Percentiles rank a stretch among this genome's conserved stretches.
phyloP scores from a whole-genome alignment of 2,888 invertebrate genomes.

The Rapana venosa region DNA sequence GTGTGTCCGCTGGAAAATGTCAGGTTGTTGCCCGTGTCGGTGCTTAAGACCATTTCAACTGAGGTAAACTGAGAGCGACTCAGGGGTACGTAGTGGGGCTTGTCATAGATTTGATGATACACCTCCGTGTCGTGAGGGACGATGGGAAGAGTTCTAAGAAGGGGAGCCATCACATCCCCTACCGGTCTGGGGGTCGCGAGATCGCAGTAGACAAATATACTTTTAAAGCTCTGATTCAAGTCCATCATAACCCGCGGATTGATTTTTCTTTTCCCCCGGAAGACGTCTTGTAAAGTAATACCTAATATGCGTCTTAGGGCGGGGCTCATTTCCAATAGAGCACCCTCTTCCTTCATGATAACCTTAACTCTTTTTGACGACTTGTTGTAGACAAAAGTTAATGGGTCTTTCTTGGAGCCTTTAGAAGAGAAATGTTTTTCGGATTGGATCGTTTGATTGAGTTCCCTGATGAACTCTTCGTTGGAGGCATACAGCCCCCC shows the following conservation, averaged over 20 bases:
- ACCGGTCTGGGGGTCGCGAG: neutral
- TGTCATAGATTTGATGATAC: slow-evolving; percentile 2
- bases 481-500: neutral
- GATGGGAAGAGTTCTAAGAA: neutral
- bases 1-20: neutral
- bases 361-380: neutral
- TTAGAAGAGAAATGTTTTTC: neutral
- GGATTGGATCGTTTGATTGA: neutral
- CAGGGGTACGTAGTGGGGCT: neutral
- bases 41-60: neutral
- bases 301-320: neutral
- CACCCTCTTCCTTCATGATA: neutral
- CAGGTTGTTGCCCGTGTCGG: neutral
- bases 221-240: neutral
- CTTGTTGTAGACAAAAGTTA: neutral
- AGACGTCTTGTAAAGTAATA: no score
- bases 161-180: neutral
- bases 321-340: neutral
- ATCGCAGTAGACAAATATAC: neutral
- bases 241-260: neutral
- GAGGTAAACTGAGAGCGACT: neutral
- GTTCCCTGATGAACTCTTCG: neutral
- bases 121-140: neutral
- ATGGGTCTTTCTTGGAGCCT: neutral
- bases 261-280: neutral